Evolutionary conservation across 2,113 vertebrate species (phyloP).

Genomic region (Corythornis madagascariensis): DNA sequence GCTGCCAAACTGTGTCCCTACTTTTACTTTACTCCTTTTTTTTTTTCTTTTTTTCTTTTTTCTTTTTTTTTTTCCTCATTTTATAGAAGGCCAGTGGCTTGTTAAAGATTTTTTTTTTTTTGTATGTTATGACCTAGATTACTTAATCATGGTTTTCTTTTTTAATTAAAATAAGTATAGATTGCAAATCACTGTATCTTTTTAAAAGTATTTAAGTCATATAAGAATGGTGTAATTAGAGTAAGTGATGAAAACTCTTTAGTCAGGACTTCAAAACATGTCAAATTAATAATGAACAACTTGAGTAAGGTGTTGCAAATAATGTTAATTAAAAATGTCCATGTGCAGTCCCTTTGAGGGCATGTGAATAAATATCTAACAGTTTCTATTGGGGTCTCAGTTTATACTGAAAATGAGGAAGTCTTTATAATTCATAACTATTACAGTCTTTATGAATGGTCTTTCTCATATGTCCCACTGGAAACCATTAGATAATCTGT

Average conservation of each 20-base stretch:
- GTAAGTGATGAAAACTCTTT: constrained; percentile 36
- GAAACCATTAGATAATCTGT: constrained; percentile 78
- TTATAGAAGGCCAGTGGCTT: neutral
- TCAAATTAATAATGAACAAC: constrained; percentile 24
- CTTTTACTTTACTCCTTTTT: neutral
- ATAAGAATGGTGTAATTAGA: constrained; percentile 49
- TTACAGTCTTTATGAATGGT: constrained; percentile 68
- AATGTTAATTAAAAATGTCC: constrained; percentile 64
- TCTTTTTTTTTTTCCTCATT: neutral
- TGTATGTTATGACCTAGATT: neutral
- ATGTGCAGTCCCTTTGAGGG: neutral
- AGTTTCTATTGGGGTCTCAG: constrained; percentile 46
- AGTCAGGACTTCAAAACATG: constrained; percentile 37
- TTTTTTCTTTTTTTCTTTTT: neutral
- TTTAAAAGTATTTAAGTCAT: constrained; percentile 22
- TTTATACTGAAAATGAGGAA: constrained; percentile 66
- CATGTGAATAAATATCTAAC: constrained; percentile 43
- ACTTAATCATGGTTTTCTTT: constrained; percentile 42
- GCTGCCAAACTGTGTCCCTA: neutral
- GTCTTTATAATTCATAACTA: constrained; percentile 72
- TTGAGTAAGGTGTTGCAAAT: constrained; percentile 50
- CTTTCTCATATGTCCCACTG: constrained; percentile 75
- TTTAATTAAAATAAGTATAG: constrained; percentile 43
- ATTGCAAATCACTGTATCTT: constrained; percentile 5
- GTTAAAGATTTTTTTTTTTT: neutral